phyloP scores from a whole-genome alignment of 2,888 invertebrate genomes.

The Antheraea assamensis region DNA sequence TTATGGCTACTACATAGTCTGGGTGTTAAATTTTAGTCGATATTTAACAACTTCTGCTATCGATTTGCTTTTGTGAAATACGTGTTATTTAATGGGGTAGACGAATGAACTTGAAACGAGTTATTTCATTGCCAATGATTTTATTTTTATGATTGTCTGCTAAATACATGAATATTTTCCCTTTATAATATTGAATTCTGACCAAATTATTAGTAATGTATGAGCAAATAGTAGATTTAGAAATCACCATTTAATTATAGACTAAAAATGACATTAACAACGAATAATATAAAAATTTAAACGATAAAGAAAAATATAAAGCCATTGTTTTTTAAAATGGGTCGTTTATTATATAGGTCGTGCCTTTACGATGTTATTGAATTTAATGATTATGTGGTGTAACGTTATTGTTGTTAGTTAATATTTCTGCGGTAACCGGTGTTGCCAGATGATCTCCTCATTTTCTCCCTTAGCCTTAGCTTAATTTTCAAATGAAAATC shows the following conservation, averaged over 20 bases:
- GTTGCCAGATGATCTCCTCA: too few relatives aligned
- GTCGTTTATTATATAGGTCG: constrained; percentile 55
- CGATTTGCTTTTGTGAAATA: too few relatives aligned
- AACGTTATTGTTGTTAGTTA: constrained; percentile 48
- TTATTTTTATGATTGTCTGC: too few relatives aligned
- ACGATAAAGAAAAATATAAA: constrained; percentile 32
- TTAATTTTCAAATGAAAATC: too few relatives aligned
- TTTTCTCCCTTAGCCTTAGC: too few relatives aligned
- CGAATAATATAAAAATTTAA: constrained; percentile 25
- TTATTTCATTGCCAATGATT: too few relatives aligned
- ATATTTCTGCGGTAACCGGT: constrained; percentile 27
- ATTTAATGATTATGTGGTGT: constrained; percentile 27
- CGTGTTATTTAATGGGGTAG: too few relatives aligned
- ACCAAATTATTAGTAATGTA: constrained; percentile 24
- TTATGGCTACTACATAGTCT: too few relatives aligned
- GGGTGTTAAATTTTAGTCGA: too few relatives aligned
- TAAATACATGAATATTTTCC: too few relatives aligned
- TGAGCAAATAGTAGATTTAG: constrained; percentile 24
- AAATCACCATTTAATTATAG: constrained; percentile 23
- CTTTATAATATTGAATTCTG: background rate
- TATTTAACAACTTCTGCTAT: too few relatives aligned
- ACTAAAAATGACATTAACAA: constrained; percentile 17
- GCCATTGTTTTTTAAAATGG: constrained; percentile 49
- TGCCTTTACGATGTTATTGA: constrained; percentile 54
- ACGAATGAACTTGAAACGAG: too few relatives aligned